phyloP scores from a whole-genome alignment of 2,113 vertebrate species.

The Cervus canadensis region DNA sequence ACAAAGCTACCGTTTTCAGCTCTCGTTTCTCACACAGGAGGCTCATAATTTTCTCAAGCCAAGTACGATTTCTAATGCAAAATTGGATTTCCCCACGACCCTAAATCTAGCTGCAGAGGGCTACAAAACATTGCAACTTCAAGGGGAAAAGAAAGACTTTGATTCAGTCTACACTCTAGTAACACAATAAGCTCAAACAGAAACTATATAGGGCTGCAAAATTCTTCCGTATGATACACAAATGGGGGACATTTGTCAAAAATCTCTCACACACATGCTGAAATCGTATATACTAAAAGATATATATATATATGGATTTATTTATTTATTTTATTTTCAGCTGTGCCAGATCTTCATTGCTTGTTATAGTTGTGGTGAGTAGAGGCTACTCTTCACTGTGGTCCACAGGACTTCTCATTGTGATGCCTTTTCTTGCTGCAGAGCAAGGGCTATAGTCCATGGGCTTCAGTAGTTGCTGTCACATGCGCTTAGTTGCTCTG shows the following conservation, averaged over 20 bases:
- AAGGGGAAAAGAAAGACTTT: not conserved
- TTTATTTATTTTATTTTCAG: not conserved
- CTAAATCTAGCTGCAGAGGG: not conserved
- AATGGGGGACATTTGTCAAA: not conserved
- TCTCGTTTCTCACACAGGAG: not conserved
- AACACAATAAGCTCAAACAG: not conserved
- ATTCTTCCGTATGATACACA: accelerated
- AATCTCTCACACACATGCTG: not conserved
- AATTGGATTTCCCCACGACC: not conserved
- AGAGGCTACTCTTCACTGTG: not conserved
- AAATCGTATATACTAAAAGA: not conserved
- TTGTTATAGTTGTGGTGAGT: not conserved
- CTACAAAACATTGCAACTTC: not conserved
- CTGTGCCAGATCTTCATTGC: not conserved
- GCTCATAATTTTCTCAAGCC: not conserved
- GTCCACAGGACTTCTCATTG: not conserved
- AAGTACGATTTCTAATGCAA: not conserved
- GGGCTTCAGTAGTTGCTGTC: not conserved
- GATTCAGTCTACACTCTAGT: too few relatives aligned
- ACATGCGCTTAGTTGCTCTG: accelerated
- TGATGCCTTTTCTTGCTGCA: not conserved
- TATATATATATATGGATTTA: not conserved
- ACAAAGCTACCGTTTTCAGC: too few relatives aligned
- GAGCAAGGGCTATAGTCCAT: not conserved
- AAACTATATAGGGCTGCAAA: too few relatives aligned